These are phyloP conservation scores for Teinopalpus imperialis DNA, from an alignment of 2,888 invertebrate species.

Conservation along the genomic window DNA sequence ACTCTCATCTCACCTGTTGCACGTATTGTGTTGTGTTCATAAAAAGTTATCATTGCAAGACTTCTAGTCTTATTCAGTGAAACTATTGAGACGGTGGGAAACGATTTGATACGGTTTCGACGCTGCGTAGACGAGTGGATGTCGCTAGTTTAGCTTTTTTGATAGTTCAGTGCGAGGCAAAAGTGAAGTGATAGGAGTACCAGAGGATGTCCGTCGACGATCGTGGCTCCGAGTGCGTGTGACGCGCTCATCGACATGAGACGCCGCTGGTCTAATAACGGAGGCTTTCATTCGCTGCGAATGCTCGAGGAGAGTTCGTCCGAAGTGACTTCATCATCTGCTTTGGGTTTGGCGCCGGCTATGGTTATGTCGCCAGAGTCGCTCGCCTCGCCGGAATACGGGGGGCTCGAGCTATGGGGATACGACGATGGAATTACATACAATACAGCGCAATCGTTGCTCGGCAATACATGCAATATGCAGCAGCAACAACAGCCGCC, in stretches of 20 bases:
- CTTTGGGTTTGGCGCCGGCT: constrained; percentile 86
- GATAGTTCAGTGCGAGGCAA: constrained; percentile 72
- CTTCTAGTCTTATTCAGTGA: constrained; percentile 47
- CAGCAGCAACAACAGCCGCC: constrained; percentile 74
- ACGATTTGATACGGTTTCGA: constrained; percentile 61
- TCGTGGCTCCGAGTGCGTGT: constrained; percentile 64
- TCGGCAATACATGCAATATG: constrained; percentile 73
- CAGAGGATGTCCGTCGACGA: constrained; percentile 73
- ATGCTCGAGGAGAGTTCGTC: constrained; percentile 88
- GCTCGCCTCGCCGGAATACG: constrained; percentile 88
- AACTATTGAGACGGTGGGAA: constrained; percentile 54
- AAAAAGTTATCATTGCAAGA: constrained; percentile 43
- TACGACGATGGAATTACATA: constrained; percentile 81
- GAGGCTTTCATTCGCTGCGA: constrained; percentile 84
- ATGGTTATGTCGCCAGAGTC: constrained; percentile 90
- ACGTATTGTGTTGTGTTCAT: constrained; percentile 64
- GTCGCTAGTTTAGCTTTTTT: constrained; percentile 61
- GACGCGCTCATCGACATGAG: constrained; percentile 84
- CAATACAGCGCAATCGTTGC: constrained; percentile 67
- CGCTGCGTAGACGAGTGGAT: constrained; percentile 63
- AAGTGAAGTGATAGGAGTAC: constrained; percentile 76
- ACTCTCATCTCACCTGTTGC: constrained; percentile 62
- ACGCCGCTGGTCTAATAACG: constrained; percentile 90
- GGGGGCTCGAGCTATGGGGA: constrained; percentile 92
- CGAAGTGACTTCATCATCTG: constrained; percentile 89